These are phyloP conservation scores for Pinctada fucata DNA, from an alignment of 2,888 invertebrate species.

Conservation along the genomic window DNA sequence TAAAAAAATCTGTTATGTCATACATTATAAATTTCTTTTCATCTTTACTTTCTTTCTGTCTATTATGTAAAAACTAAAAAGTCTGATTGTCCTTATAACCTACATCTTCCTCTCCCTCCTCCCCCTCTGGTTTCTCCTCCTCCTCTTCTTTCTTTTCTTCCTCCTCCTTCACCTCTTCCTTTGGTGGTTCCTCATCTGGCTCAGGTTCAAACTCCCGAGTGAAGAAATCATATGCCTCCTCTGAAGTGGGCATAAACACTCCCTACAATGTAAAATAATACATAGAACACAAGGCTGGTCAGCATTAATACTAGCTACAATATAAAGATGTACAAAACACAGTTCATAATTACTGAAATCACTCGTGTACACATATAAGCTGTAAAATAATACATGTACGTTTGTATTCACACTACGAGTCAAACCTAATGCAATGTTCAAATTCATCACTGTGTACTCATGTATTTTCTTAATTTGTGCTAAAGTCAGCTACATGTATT, in stretches of 20 bases:
- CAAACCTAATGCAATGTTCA: too few species aligned
- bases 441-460: too few species aligned
- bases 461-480: too few species aligned
- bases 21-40: too few species aligned
- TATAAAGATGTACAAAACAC: too few species aligned
- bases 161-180: conserved; percentile 54
- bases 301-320: too few species aligned
- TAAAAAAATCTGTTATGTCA: too few species aligned
- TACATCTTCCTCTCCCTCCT: conserved; percentile 48
- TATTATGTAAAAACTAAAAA: too few species aligned
- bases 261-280: conserved; percentile 42
- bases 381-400: too few species aligned
- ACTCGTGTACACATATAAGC: background rate
- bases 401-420: too few species aligned
- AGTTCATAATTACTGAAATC: background rate
- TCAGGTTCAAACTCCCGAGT: conserved; percentile 76
- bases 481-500: too few species aligned
- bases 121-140: conserved; percentile 49
- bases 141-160: conserved; percentile 50
- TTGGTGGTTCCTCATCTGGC: conserved; percentile 52
- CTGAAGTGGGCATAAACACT: conserved; percentile 65
- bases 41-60: too few species aligned
- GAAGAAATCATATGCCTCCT: conserved; percentile 78
- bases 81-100: conserved; percentile 14
- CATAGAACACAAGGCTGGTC: background rate